Percentiles rank a stretch among this genome's conserved stretches.
These are phyloP conservation scores for Ophthalmolycus amberensis DNA, from an alignment of 2,113 vertebrate species.

Conservation along the genomic window DNA sequence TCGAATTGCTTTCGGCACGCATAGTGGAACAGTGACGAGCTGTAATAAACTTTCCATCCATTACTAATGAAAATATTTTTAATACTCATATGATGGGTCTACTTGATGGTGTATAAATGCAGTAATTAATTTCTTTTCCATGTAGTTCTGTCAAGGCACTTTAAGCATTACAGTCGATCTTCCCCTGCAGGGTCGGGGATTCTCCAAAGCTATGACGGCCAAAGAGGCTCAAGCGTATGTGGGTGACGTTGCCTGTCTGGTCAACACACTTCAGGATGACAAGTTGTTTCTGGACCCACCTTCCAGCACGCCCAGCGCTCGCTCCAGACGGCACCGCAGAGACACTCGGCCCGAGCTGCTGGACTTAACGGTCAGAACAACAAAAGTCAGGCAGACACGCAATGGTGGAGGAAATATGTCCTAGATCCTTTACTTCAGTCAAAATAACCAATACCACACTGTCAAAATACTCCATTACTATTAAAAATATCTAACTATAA, in stretches of 20 bases:
- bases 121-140: conserved; percentile 12
- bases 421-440: background rate
- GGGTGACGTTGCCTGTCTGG: conserved; percentile 87
- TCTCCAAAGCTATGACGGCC: conserved; percentile 94
- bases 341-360: conserved; percentile 91
- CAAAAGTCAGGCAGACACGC: conserved; percentile 9
- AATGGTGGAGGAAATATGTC: background rate
- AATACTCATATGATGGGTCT: conserved; percentile 17
- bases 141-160: conserved; percentile 10
- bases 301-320: conserved; percentile 84
- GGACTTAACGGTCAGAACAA: conserved; percentile 88
- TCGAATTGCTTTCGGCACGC: conserved; percentile 58
- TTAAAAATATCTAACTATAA: background rate
- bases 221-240: conserved; percentile 93
- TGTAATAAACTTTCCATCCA: conserved; percentile 37
- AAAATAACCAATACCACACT: background rate
- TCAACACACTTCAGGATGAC: conserved; percentile 91
- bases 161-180: conserved; percentile 24
- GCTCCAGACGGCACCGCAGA: conserved; percentile 87
- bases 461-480: background rate
- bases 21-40: conserved; percentile 36
- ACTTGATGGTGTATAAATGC: conserved; percentile 24
- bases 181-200: conserved; percentile 88
- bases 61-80: conserved; percentile 47
- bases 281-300: conserved; percentile 93